Evolutionary conservation across 2,888 invertebrate genomes (phyloP).

Genomic region (Malachius bipustulatus): DNA sequence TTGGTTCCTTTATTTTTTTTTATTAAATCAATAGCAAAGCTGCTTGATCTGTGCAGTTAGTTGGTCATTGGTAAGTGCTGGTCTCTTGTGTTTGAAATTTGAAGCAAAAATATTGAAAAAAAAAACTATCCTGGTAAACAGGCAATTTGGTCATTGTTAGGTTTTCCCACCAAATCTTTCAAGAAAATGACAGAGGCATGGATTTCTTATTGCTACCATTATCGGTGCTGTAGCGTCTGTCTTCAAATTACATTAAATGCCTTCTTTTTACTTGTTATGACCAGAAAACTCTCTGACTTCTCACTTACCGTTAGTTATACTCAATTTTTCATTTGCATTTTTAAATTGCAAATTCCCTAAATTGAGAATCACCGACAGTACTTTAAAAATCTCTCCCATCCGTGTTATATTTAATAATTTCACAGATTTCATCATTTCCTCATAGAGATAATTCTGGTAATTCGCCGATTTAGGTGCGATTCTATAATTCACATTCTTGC

Average conservation of each 20-base stretch:
- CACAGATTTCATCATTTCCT: conserved; percentile 28
- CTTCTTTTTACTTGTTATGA: too few species aligned
- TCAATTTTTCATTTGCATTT: conserved; percentile 18
- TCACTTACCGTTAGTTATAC: conserved; percentile 13
- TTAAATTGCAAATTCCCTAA: conserved; percentile 31
- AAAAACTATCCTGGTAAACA: neutral
- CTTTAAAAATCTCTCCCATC: conserved; percentile 26
- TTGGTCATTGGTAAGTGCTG: too few species aligned
- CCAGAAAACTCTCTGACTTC: too few species aligned
- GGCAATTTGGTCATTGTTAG: too few species aligned
- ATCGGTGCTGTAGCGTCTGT: too few species aligned
- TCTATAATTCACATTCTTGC: conserved; percentile 21
- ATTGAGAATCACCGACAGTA: conserved; percentile 30
- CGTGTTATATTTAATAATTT: conserved; percentile 27
- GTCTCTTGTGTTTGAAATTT: conserved; percentile 27
- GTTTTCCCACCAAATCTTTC: too few species aligned
- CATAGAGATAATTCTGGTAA: conserved; percentile 20
- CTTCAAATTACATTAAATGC: too few species aligned
- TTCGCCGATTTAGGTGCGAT: conserved; percentile 20
- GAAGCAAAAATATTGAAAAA: conserved; percentile 7
- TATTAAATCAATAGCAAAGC: too few species aligned
- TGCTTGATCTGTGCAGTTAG: too few species aligned
- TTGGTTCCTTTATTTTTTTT: too few species aligned
- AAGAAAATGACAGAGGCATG: too few species aligned
- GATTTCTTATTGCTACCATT: too few species aligned